phyloP scores from a whole-genome alignment of 2,113 vertebrate genomes.

The Mystacornis crossleyi region DNA sequence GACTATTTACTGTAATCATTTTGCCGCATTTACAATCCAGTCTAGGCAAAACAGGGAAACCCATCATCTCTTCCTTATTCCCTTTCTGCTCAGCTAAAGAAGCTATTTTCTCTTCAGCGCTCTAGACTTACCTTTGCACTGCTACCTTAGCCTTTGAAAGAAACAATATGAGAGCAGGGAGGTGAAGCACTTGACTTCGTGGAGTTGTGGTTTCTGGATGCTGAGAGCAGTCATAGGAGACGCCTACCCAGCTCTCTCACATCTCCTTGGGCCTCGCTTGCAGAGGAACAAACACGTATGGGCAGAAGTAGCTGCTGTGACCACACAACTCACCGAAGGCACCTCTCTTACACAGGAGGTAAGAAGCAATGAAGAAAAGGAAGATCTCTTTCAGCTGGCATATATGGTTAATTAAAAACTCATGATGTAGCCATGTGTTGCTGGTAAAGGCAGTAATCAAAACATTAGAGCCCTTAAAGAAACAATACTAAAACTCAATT shows the following conservation, averaged over 20 bases:
- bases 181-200: not conserved
- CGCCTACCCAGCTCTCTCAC: not conserved
- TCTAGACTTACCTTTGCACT: not conserved
- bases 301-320: not conserved
- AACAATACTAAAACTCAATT: not conserved
- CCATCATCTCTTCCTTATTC: not conserved
- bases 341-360: not conserved
- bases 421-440: not conserved
- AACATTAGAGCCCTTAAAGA: not conserved
- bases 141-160: not conserved
- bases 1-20: not conserved
- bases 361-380: not conserved
- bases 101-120: not conserved
- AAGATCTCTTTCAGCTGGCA: not conserved
- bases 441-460: not conserved
- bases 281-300: fast-evolving
- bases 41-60: not conserved
- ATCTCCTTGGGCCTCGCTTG: fast-evolving
- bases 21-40: not conserved
- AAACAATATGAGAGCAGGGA: fast-evolving
- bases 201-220: not conserved
- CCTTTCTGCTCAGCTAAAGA: not conserved
- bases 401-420: not conserved
- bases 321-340: fast-evolving
- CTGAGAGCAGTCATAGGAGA: fast-evolving